phyloP scores from a whole-genome alignment of 2,888 invertebrate genomes.

The Parnassius apollo region DNA sequence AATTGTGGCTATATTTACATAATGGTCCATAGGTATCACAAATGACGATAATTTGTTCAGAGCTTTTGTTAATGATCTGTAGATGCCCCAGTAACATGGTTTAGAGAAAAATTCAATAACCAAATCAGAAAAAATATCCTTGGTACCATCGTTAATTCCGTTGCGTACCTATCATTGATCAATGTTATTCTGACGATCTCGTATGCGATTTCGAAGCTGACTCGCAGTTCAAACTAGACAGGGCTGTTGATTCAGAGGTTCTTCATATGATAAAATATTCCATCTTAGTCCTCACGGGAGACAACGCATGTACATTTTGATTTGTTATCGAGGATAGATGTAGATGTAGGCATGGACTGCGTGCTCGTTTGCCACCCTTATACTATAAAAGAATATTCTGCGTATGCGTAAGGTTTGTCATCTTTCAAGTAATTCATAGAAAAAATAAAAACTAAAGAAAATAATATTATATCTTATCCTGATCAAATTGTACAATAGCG shows the following conservation, averaged over 20 bases:
- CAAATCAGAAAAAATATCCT: conserved; percentile 90
- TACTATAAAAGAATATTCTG: too few species aligned
- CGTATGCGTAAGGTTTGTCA: too few species aligned
- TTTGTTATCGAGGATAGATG: too few species aligned
- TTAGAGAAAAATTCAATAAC: conserved; percentile 89
- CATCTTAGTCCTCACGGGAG: too few species aligned
- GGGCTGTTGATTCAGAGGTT: conserved; percentile 92
- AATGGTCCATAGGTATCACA: conserved; percentile 44
- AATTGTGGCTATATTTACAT: conserved; percentile 21
- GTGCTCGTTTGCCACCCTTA: too few species aligned
- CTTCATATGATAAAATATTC: conserved; percentile 77
- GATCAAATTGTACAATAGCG: too few species aligned
- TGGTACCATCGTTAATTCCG: conserved; percentile 96
- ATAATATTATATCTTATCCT: too few species aligned
- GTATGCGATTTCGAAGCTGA: conserved; percentile 96
- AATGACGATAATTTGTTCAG: conserved; percentile 71
- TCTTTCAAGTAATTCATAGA: too few species aligned
- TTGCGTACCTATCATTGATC: conserved; percentile 97
- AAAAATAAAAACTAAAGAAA: too few species aligned
- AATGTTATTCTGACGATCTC: conserved; percentile 93
- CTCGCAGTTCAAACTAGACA: conserved; percentile 93
- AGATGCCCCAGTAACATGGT: conserved; percentile 87
- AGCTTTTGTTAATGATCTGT: conserved; percentile 81
- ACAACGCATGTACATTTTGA: too few species aligned
- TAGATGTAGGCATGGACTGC: too few species aligned